Conservation (phyloP, 2,797 vertebrate genomes). For the Enteromius afrohamiltoni region DNA sequence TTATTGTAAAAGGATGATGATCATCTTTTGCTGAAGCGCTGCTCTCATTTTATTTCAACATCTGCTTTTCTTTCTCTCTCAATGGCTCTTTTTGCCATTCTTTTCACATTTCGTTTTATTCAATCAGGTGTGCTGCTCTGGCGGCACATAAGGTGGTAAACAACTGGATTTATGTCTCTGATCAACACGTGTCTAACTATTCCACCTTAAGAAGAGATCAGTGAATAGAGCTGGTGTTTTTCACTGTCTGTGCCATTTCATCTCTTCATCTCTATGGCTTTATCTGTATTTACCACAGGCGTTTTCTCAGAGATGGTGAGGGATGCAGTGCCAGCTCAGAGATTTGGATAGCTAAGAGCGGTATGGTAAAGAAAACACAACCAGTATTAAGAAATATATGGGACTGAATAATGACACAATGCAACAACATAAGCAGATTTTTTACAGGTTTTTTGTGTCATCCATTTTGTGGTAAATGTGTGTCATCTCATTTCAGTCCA, state of each 20-base stretch:
- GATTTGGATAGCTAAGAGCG: slow-evolving; percentile 1
- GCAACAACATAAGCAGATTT: background rate
- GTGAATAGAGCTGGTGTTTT: background rate
- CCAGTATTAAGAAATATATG: slow-evolving; percentile 9
- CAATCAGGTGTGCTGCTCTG: background rate
- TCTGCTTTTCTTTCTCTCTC: slow-evolving; percentile 4
- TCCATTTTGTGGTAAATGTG: too few species aligned
- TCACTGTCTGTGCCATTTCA: slow-evolving; percentile 1
- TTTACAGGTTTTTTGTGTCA: background rate
- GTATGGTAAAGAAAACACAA: background rate
- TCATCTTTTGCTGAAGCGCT: slow-evolving; percentile 18
- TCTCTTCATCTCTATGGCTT: slow-evolving; percentile 30
- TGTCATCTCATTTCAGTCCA: background rate
- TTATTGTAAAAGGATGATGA: slow-evolving; percentile 14
- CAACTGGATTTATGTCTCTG: background rate
- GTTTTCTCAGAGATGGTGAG: slow-evolving; percentile 21
- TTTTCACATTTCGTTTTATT: slow-evolving; percentile 17
- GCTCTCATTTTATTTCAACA: background rate
- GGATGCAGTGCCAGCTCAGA: background rate
- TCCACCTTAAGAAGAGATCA: slow-evolving; percentile 25
- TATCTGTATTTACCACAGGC: background rate
- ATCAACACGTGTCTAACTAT: background rate
- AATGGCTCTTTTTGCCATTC: background rate
- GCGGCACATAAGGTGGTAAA: background rate
- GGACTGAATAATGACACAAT: background rate